Evolutionary conservation across 2,888 invertebrate genomes (phyloP), one percentile per base, ranked within the genome.

Genomic region (Electrophaes corylata): DNA sequence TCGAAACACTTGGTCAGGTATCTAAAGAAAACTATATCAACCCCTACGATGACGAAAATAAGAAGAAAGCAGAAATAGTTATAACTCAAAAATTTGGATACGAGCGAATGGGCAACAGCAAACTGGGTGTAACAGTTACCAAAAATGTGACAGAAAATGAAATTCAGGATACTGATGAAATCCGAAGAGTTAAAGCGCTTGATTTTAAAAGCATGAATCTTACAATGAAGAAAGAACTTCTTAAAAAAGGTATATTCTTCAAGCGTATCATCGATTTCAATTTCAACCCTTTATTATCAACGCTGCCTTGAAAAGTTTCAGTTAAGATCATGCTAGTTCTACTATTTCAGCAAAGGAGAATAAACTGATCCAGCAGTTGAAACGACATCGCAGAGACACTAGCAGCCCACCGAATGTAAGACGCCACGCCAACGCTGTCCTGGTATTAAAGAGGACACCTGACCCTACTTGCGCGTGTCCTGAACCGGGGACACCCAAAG

Each of bases 401-500:
- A 43, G 18, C n/a, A 14, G 20, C 11, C 33, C 33, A 3, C 33
- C 5, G 10, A 35, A 23, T 14, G 14, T 1, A 0, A 23, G 89
- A 33, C 78, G 88, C 1, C 88, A 89, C 53, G 78, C 81, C 0
- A 65, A 23, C 0, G 70, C 67, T 39, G 49, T 80, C 1, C 14
- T 89, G 8, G 66, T 76, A 3, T 62, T 91, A 1, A 60, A 70
- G 1, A 75, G 86, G 6, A 79, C 86, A 6, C 20, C 77, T 0
- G 54, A 71, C 6, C 75, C 83, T 1, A 84, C 83, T 0, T 91
- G 91, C 62, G 39, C 40, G 1, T 91, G 91, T 55, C 88, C 90
- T 2, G 18, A 53, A 0, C 71, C 86, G 4, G 88, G 87, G 3
- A 73, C 60, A 52, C 78, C 82, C 37, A 57, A 66, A 8, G 77